Evolutionary conservation across 2,888 invertebrate species (phyloP).

Genomic region (Smittia sp.): DNA sequence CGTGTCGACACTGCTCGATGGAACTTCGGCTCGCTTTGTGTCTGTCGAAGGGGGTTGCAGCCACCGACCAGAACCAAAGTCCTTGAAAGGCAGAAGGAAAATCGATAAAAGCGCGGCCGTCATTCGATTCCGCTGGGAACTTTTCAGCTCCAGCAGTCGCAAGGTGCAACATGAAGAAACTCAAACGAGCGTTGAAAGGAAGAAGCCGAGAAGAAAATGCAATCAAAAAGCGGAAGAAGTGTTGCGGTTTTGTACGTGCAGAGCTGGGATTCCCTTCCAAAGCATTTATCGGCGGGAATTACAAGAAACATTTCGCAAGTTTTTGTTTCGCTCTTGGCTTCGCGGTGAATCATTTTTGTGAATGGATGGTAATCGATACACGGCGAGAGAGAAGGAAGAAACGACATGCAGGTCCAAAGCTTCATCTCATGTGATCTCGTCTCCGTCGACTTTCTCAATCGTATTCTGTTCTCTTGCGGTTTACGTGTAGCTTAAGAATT

Average conservation of each 20-base stretch:
- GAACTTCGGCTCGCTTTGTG: conserved; percentile 9
- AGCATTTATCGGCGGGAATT: neutral
- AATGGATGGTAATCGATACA: too few species aligned
- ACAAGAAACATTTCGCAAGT: neutral
- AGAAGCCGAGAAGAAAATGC: conserved; percentile 17
- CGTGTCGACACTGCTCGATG: neutral
- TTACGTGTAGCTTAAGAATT: neutral
- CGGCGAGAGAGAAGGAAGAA: too few species aligned
- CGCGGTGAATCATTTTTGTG: neutral
- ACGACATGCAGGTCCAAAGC: neutral
- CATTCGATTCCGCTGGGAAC: neutral
- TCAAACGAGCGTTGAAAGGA: conserved; percentile 2
- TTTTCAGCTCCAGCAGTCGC: neutral
- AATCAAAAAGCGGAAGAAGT: conserved; percentile 29
- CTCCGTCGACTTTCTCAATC: conserved; percentile 3
- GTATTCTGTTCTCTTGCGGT: neutral
- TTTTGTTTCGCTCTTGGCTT: conserved; percentile 1
- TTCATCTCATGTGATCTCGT: neutral
- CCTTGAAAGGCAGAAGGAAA: conserved; percentile 17
- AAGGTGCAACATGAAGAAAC: conserved; percentile 10
- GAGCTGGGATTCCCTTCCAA: conserved; percentile 9
- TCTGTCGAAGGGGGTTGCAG: neutral
- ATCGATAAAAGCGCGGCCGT: neutral
- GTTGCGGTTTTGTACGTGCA: conserved; percentile 31
- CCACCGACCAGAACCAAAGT: conserved; percentile 22